These are phyloP conservation scores for Hemibagrus wyckioides DNA, from an alignment of 2,113 vertebrate genomes.

Conservation along the genomic window DNA sequence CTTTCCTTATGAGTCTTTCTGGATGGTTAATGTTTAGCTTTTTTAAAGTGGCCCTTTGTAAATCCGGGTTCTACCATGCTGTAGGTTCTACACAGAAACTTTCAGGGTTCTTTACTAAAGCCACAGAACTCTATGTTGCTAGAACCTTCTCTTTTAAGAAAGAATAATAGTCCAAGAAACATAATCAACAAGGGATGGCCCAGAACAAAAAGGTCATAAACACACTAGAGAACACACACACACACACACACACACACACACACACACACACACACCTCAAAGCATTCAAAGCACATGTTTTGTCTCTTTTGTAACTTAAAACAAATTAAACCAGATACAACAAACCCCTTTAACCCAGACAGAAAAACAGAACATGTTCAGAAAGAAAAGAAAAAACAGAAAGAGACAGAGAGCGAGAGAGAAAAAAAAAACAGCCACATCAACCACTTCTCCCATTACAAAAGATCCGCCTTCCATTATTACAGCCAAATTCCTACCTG, in stretches of 20 bases:
- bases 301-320: not conserved
- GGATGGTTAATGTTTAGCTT: not conserved
- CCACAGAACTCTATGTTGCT: not conserved
- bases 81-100: not conserved
- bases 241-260: not conserved
- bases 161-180: not conserved
- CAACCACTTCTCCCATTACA: slow-evolving; percentile 18
- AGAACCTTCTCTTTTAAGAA: not conserved
- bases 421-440: not conserved
- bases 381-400: not conserved
- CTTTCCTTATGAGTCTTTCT: not conserved
- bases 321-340: not conserved
- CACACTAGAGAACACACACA: not conserved
- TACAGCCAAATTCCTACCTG: slow-evolving; percentile 60
- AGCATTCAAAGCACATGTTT: not conserved
- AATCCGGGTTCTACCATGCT: not conserved
- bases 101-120: not conserved
- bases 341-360: not conserved
- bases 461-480: not conserved
- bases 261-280: not conserved
- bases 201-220: not conserved
- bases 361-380: not conserved
- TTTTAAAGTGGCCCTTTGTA: not conserved
- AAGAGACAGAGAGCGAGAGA: not conserved
- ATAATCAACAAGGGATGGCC: not conserved